Evolutionary conservation across 2,797 vertebrate genomes (phyloP).

Genomic region (Phalloptychus januarius): DNA sequence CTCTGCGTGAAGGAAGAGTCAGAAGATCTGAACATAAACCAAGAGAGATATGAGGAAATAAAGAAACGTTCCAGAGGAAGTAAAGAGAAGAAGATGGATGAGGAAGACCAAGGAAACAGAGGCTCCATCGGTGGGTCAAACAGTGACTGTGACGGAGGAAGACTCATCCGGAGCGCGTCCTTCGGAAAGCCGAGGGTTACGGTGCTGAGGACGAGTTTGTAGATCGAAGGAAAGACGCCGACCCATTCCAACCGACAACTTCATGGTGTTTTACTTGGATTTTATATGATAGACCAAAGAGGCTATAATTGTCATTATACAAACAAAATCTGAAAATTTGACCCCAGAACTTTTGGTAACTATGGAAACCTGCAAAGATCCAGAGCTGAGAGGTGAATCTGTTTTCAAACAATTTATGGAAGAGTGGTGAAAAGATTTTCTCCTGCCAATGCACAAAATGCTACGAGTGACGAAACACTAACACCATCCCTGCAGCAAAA

Average conservation of each 20-base stretch:
- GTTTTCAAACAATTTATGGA: background rate
- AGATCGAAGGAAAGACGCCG: constrained; percentile 24
- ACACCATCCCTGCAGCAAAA: background rate
- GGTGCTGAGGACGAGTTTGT: constrained; percentile 78
- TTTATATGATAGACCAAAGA: background rate
- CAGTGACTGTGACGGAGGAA: constrained; percentile 22
- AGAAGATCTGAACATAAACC: constrained; percentile 29
- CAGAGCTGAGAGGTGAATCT: background rate
- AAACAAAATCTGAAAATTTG: background rate
- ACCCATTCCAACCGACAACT: background rate
- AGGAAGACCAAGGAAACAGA: constrained; percentile 31
- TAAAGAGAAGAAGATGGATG: constrained; percentile 31
- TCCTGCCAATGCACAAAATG: no score
- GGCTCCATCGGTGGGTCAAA: constrained; percentile 30
- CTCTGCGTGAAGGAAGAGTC: constrained; percentile 8
- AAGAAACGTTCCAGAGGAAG: constrained; percentile 38
- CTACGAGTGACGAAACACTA: no score
- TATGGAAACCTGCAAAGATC: background rate
- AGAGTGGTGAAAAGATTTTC: background rate
- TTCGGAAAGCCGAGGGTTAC: constrained; percentile 74
- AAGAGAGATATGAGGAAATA: constrained; percentile 24
- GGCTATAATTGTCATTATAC: background rate
- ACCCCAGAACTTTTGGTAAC: background rate
- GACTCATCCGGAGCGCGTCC: constrained; percentile 52
- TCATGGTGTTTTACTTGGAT: background rate